Evolutionary conservation across 2,888 invertebrate species (phyloP).

Genomic region (Drosophila kuntzei): DNA sequence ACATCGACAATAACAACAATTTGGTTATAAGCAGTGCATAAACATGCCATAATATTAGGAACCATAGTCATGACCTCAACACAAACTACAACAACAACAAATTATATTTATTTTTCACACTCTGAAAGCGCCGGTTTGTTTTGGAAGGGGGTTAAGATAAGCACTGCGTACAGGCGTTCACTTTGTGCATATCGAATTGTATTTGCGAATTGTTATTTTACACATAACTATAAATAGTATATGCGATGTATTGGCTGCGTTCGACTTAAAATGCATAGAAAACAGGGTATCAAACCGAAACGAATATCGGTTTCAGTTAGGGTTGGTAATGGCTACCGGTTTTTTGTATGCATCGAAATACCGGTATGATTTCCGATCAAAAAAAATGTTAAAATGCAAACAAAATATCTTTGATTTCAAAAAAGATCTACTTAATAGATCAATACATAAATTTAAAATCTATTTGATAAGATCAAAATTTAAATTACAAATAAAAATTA

Average conservation of each 20-base stretch:
- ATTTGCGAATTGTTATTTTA: constrained; percentile 1
- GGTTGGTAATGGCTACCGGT: too few relatives aligned
- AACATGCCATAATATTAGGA: constrained; percentile 65
- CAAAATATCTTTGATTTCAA: too few relatives aligned
- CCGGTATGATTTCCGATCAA: too few relatives aligned
- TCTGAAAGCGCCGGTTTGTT: constrained; percentile 21
- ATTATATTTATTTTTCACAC: constrained; percentile 68
- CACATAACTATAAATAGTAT: neutral
- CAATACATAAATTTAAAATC: too few relatives aligned
- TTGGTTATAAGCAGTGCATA: constrained; percentile 57
- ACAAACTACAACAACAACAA: constrained; percentile 26
- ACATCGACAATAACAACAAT: constrained; percentile 28
- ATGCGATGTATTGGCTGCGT: neutral
- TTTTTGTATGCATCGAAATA: too few relatives aligned
- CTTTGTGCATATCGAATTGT: constrained; percentile 3
- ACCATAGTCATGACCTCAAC: constrained; percentile 16
- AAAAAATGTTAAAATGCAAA: too few relatives aligned
- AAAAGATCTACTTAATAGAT: too few relatives aligned
- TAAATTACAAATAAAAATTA: too few relatives aligned
- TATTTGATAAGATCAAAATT: too few relatives aligned
- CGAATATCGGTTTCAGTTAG: too few relatives aligned
- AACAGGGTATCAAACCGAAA: too few relatives aligned
- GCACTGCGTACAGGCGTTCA: constrained; percentile 16
- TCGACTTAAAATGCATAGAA: too few relatives aligned
- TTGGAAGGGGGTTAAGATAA: constrained; percentile 38